phyloP scores from a whole-genome alignment of 2,113 vertebrate genomes.

The Spheniscus mendiculus region DNA sequence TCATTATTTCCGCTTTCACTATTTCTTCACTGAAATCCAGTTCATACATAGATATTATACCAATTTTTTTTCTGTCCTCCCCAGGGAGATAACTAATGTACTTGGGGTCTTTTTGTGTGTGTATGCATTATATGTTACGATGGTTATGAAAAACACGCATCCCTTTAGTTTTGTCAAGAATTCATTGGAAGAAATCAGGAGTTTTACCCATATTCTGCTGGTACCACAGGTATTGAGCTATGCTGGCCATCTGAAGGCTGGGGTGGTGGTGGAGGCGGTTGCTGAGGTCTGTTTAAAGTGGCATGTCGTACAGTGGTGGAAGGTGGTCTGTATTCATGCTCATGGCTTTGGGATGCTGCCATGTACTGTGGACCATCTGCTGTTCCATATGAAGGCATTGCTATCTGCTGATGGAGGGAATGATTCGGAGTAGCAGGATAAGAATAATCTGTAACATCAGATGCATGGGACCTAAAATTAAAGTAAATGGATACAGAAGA shows the following conservation, averaged over 20 bases:
- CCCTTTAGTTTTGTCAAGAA: neutral
- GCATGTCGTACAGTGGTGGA: conserved; percentile 82
- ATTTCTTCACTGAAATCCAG: neutral
- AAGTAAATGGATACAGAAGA: conserved; percentile 30
- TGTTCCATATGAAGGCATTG: conserved; percentile 71
- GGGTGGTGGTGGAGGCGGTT: conserved; percentile 90
- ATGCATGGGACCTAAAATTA: conserved; percentile 83
- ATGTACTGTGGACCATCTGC: conserved; percentile 67
- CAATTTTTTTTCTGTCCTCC: neutral
- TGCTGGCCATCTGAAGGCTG: conserved; percentile 81
- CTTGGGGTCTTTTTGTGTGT: neutral
- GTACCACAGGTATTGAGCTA: conserved; percentile 78
- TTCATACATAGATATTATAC: neutral
- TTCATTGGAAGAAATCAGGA: neutral
- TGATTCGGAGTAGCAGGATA: conserved; percentile 93
- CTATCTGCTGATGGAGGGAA: conserved; percentile 84
- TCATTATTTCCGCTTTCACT: neutral
- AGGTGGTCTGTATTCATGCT: conserved; percentile 88
- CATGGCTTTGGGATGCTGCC: conserved; percentile 74
- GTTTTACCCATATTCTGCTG: conserved; percentile 88
- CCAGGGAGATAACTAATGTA: neutral
- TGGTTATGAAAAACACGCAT: neutral
- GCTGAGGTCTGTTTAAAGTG: conserved; percentile 89
- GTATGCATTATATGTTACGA: accelerated
- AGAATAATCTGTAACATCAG: conserved; percentile 85